Conservation (phyloP, 2,888 invertebrate species). For the Euzophera pinguis region DNA sequence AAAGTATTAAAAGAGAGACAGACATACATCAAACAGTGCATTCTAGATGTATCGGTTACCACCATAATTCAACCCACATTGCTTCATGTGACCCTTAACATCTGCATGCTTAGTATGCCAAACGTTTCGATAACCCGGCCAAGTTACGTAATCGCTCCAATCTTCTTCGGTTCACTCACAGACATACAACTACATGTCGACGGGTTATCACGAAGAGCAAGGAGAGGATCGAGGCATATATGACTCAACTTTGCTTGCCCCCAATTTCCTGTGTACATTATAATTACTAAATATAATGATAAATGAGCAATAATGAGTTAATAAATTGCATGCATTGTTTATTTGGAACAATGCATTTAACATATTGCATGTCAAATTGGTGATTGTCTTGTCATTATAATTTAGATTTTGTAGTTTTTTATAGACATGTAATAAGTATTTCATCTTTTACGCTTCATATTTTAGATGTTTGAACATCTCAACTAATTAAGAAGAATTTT, state of each 20-base stretch:
- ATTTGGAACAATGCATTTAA: conserved; percentile 13
- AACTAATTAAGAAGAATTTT: no score
- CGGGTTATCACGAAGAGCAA: conserved; percentile 9
- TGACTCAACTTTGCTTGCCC: conserved; percentile 1
- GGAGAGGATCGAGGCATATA: not conserved
- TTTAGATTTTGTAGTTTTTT: no score
- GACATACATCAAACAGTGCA: no score
- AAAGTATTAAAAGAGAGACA: no score
- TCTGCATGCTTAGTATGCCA: conserved; percentile 13
- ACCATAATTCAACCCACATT: conserved; percentile 22
- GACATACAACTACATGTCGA: not conserved
- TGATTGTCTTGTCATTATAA: not conserved
- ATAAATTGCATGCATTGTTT: conserved; percentile 10
- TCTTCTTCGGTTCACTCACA: conserved; percentile 2
- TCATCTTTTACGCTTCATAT: no score
- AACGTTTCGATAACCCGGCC: conserved; percentile 11
- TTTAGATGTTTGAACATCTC: no score
- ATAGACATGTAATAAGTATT: no score
- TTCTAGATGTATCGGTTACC: not conserved
- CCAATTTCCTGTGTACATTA: conserved; percentile 6
- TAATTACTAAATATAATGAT: conserved; percentile 4
- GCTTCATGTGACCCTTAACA: conserved; percentile 21
- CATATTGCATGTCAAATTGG: not conserved
- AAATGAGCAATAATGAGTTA: not conserved
- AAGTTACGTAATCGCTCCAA: conserved; percentile 2